phyloP scores from a whole-genome alignment of 1,140 invertebrate species.

The Zaprionus africanus region DNA sequence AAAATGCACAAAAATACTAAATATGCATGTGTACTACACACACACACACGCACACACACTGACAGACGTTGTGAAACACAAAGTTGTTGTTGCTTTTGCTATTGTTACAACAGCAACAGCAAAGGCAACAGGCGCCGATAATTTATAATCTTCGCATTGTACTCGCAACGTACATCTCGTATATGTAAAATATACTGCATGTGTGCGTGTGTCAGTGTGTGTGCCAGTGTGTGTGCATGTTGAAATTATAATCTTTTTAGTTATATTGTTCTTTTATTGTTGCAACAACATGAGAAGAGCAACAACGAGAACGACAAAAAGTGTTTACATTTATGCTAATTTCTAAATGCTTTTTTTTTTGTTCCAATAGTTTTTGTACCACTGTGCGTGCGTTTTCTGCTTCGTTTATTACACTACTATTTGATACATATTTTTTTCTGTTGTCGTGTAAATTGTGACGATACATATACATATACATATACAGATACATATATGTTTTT shows the following conservation, averaged over 20 bases:
- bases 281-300: constrained; percentile 17
- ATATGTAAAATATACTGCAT: constrained; percentile 2
- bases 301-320: not conserved
- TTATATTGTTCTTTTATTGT: constrained; percentile 13
- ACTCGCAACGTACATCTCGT: constrained; percentile 12
- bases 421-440: constrained; percentile 29
- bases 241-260: constrained; percentile 33
- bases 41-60: constrained; percentile 12
- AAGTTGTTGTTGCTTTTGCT: constrained; percentile 30
- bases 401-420: constrained; percentile 46
- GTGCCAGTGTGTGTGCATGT: constrained; percentile 10
- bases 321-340: constrained; percentile 18
- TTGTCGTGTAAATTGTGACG: constrained; percentile 45
- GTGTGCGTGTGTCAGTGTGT: constrained; percentile 7
- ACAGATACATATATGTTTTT: constrained; percentile 24
- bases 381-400: constrained; percentile 55
- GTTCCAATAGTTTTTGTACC: constrained; percentile 38
- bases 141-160: constrained; percentile 66
- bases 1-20: constrained; percentile 50
- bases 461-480: constrained; percentile 29
- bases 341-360: constrained; percentile 33
- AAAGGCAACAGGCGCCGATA: constrained; percentile 62
- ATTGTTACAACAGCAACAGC: constrained; percentile 55
- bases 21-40: constrained; percentile 39
- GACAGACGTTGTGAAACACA: constrained; percentile 53